Evolutionary conservation across 2,888 invertebrate genomes (phyloP), one percentile per base, ranked within the genome.

Genomic region (Rhamphomyia laevipes): DNA sequence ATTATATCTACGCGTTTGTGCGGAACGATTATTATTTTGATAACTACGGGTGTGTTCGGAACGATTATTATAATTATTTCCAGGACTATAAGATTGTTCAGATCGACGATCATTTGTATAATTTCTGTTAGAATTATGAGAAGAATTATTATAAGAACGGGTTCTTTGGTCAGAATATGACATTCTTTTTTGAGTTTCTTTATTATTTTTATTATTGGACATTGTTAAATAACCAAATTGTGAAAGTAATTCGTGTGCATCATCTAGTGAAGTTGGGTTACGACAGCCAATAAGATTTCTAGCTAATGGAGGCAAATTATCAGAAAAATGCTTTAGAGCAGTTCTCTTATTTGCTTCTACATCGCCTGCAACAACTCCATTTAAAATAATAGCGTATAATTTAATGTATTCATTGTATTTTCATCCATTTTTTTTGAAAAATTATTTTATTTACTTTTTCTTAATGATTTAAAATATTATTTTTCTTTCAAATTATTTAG

Each of bases 311-410:
- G 49, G 52, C 10, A 52, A 41, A 17, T 48, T 46, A 16, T 50
- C 27, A 31, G 50, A 50, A 31, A 53, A 50, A 4, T 44, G 16
- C n/a, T 48, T 45, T 13, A 50, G 42, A 4, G 46, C 50, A n/a
- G 50, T 46, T 35, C 48, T 42, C 12, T 48, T 48, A 18, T 50
- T 50, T 6, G 45, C 43, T 3, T 23, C 43, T 23, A 48, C 45
- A 1, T 40, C 41, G 16, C 16, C 40, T 12, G 11, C 30, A 12
- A 16, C 2, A 17, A 9, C 31, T 16, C 16, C 23, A 13, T 30
- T 40, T 17, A 30, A 40, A 30, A 43, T 42, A 13, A 23, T 11
- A 11, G 41, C 30, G 17, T 38, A 12, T 18, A 18, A 40, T 40
- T 17, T 18, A 40, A 18, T 12, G 13, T 10, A 18, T 16, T 15